These are phyloP conservation scores for Drosophila triauraria DNA, from an alignment of 1,140 invertebrate genomes.

Conservation along the genomic window DNA sequence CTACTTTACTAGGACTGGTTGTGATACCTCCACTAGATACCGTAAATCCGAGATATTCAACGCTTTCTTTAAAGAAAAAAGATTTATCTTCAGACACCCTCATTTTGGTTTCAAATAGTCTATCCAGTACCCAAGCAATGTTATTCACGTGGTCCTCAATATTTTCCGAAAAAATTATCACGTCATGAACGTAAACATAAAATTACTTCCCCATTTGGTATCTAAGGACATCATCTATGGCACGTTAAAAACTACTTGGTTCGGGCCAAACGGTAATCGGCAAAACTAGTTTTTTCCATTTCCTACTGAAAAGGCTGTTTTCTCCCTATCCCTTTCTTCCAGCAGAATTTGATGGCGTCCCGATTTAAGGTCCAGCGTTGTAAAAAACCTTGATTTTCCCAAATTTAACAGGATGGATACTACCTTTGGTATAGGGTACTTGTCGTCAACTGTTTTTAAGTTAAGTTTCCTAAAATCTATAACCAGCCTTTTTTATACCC, in stretches of 20 bases:
- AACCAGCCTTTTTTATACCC: not conserved
- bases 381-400: not conserved
- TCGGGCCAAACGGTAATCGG: conserved; percentile 1
- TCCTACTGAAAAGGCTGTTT: not conserved
- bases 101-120: no score
- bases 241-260: not conserved
- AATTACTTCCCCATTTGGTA: not conserved
- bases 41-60: not conserved
- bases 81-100: not conserved
- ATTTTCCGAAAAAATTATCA: not conserved
- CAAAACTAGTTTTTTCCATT: conserved; percentile 8
- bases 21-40: not conserved
- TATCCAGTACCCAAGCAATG: no score
- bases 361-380: not conserved
- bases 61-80: conserved; percentile 2
- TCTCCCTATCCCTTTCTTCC: not conserved
- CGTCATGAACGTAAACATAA: not conserved
- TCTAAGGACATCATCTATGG: not conserved
- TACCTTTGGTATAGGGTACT: not conserved
- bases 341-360: not conserved
- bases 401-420: not conserved
- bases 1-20: conserved; percentile 5
- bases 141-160: not conserved
- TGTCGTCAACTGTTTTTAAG: not conserved
- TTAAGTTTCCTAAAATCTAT: conserved; percentile 7